These are phyloP conservation scores for Galemys pyrenaicus DNA, from an alignment of 2,113 vertebrate species.

Conservation along the genomic window DNA sequence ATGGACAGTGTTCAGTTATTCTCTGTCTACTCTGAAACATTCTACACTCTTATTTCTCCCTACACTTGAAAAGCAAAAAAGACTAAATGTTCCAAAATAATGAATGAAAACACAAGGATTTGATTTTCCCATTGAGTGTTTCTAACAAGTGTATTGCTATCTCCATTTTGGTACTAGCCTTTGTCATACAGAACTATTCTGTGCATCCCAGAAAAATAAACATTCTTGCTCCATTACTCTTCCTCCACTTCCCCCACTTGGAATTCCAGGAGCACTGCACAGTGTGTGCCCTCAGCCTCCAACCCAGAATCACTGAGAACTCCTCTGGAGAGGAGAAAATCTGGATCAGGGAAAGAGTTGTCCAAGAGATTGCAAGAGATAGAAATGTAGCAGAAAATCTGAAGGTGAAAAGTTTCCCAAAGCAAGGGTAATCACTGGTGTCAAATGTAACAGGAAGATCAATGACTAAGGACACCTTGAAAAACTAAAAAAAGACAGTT, in stretches of 20 bases:
- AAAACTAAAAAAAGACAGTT: background rate
- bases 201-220: background rate
- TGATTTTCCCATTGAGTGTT: background rate
- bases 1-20: no score
- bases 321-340: background rate
- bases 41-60: no score
- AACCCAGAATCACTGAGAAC: background rate
- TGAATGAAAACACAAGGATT: background rate
- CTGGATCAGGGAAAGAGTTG: background rate
- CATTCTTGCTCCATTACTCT: background rate
- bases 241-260: background rate
- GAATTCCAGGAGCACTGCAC: background rate
- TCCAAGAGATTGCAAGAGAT: background rate
- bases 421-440: background rate
- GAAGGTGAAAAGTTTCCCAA: background rate
- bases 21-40: no score
- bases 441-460: background rate
- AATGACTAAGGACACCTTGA: background rate
- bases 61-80: no score
- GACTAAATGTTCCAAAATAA: background rate
- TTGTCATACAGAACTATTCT: background rate
- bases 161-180: background rate
- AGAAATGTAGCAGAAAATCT: background rate
- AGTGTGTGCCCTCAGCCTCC: background rate
- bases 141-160: background rate